Conservation (phyloP, 1,140 invertebrate species). For the Hycleus phaleratus region DNA sequence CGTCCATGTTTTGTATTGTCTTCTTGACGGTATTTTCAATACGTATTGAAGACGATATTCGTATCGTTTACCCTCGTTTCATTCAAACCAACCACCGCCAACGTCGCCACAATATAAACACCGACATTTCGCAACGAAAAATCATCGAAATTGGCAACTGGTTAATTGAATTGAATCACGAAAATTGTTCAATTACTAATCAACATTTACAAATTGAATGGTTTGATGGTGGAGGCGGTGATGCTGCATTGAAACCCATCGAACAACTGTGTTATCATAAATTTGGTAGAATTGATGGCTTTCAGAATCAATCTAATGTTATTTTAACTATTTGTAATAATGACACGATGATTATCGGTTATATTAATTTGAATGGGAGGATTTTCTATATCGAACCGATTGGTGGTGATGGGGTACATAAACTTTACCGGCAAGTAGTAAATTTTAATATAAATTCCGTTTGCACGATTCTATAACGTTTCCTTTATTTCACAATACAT, state of each 20-base stretch:
- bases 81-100: neutral
- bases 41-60: neutral
- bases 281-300: conserved; percentile 21
- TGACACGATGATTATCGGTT: conserved; percentile 33
- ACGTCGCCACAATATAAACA: conserved; percentile 9
- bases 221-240: conserved; percentile 10
- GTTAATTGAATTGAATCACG: conserved; percentile 15
- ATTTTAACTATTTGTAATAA: conserved; percentile 40
- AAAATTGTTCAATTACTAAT: conserved; percentile 21
- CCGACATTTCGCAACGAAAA: conserved; percentile 10
- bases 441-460: no score
- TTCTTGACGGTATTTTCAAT: no score
- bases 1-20: no score
- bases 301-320: conserved; percentile 30
- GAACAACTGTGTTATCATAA: conserved; percentile 24
- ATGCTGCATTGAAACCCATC: conserved; percentile 1
- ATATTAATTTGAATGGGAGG: conserved; percentile 33
- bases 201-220: conserved; percentile 21
- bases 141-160: conserved; percentile 23
- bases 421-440: no score
- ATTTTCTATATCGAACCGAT: conserved; percentile 42
- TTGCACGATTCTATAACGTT: no score
- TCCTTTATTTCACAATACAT: no score
- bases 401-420: conserved; percentile 5
- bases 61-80: conserved; percentile 14